A percentile compares a stretch with the other conserved stretches of the same genome.
Conservation (phyloP, 2,888 invertebrate genomes). For the Hemithea aestivaria region DNA sequence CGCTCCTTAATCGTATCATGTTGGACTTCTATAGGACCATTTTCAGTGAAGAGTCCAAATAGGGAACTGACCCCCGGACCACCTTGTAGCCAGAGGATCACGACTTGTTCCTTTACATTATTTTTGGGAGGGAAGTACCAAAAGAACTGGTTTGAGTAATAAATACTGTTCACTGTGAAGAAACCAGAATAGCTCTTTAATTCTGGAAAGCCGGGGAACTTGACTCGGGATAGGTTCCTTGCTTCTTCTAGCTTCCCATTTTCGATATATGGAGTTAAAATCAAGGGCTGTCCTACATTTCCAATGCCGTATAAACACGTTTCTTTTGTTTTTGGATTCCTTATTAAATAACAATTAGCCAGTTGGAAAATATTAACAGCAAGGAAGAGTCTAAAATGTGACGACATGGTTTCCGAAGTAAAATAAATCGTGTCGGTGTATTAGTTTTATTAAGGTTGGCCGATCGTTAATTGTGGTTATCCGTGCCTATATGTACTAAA, state of each 20-base stretch:
- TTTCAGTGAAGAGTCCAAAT: constrained; percentile 89
- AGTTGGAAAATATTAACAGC: too few species aligned
- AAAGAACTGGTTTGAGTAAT: constrained; percentile 91
- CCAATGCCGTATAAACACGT: too few species aligned
- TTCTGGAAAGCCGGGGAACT: constrained; percentile 76
- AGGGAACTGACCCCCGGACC: constrained; percentile 90
- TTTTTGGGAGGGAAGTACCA: constrained; percentile 91
- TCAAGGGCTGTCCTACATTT: constrained; percentile 76
- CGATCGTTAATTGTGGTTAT: too few species aligned
- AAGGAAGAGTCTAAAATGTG: too few species aligned
- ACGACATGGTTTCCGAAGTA: too few species aligned
- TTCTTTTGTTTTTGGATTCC: too few species aligned
- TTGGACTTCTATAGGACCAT: constrained; percentile 82
- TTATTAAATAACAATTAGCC: too few species aligned
- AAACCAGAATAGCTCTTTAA: constrained; percentile 87
- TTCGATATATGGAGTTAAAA: constrained; percentile 86
- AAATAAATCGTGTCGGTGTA: too few species aligned
- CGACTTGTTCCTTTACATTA: constrained; percentile 78
- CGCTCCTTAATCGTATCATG: constrained; percentile 71
- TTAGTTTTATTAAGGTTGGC: too few species aligned
- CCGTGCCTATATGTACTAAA: too few species aligned
- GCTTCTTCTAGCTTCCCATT: constrained; percentile 84
- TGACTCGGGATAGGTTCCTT: constrained; percentile 71
- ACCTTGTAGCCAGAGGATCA: constrained; percentile 91
- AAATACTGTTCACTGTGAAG: constrained; percentile 88